phyloP scores from a whole-genome alignment of 2,888 invertebrate genomes.

The Ornithoptera alexandrae region DNA sequence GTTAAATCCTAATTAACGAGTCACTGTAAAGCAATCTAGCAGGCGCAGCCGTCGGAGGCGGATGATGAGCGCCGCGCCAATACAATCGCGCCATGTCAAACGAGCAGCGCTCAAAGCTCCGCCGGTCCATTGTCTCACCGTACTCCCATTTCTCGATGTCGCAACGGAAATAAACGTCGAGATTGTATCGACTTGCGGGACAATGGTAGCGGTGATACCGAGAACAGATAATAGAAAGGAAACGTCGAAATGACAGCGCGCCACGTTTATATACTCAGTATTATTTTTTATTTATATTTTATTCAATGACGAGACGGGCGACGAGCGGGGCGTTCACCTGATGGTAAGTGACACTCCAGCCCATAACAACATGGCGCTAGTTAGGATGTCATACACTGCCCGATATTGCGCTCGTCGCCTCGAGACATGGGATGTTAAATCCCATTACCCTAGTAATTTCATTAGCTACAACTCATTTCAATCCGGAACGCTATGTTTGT shows the following conservation, averaged over 20 bases:
- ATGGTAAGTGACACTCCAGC: too few species aligned
- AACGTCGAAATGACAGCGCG: not conserved
- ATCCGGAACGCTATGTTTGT: too few species aligned
- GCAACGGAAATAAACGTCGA: slow-evolving; percentile 47
- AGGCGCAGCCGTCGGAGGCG: slow-evolving; percentile 6
- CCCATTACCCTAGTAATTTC: too few species aligned
- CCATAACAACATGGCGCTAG: too few species aligned
- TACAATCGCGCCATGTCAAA: slow-evolving; percentile 21
- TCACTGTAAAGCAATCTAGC: slow-evolving; percentile 10
- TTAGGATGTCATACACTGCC: too few species aligned
- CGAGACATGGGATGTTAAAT: too few species aligned
- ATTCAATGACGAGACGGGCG: too few species aligned
- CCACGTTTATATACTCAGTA: too few species aligned
- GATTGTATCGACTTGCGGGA: slow-evolving; percentile 41
- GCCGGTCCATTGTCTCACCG: slow-evolving; percentile 41
- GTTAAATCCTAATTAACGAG: slow-evolving; percentile 3
- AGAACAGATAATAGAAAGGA: slow-evolving; percentile 7
- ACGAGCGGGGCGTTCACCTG: too few species aligned
- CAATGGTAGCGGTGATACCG: slow-evolving; percentile 22
- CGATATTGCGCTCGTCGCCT: too few species aligned
- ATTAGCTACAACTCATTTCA: too few species aligned
- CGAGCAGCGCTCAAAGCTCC: slow-evolving; percentile 19
- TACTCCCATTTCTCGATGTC: slow-evolving; percentile 40
- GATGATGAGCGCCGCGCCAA: slow-evolving; percentile 8
- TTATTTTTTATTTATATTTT: too few species aligned